Percentiles rank a stretch among this genome's conserved stretches.
Conservation (phyloP, 1,140 invertebrate species). For the Calephelis nemesis region DNA sequence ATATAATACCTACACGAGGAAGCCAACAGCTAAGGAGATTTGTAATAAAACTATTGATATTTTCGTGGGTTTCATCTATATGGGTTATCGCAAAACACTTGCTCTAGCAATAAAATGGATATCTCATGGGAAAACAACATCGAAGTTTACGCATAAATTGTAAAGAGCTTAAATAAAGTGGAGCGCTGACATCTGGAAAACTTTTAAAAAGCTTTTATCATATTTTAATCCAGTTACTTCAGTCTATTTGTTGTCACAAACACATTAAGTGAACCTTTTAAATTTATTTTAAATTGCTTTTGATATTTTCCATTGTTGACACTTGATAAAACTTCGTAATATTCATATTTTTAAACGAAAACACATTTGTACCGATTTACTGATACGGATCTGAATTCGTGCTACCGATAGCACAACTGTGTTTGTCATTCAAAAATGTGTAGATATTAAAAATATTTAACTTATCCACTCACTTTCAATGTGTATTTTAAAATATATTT, state of each 20-base stretch:
- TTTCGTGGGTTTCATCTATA: background rate
- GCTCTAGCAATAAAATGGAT: background rate
- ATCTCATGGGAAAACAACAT: slow-evolving; percentile 11
- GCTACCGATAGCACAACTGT: too few relatives aligned
- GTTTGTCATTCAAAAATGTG: too few relatives aligned
- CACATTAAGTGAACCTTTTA: slow-evolving; percentile 4
- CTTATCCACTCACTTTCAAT: too few relatives aligned
- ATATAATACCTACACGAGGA: too few relatives aligned
- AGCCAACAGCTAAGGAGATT: too few relatives aligned
- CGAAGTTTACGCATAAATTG: slow-evolving; percentile 12
- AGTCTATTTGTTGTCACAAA: slow-evolving; percentile 5
- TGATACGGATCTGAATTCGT: too few relatives aligned
- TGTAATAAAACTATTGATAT: background rate
- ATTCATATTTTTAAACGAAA: too few relatives aligned
- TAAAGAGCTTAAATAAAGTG: slow-evolving; percentile 3
- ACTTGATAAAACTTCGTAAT: too few relatives aligned
- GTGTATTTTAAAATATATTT: too few relatives aligned
- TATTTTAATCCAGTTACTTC: slow-evolving; percentile 15
- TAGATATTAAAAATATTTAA: too few relatives aligned
- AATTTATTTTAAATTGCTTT: background rate
- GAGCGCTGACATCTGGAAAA: slow-evolving; percentile 15
- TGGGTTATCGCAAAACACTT: background rate
- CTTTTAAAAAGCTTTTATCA: slow-evolving; percentile 19
- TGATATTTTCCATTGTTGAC: too few relatives aligned
- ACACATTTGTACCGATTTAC: too few relatives aligned